Base-by-base conservation (phyloP, 2,888 invertebrate species). In the Mimachlamys varia region DNA sequence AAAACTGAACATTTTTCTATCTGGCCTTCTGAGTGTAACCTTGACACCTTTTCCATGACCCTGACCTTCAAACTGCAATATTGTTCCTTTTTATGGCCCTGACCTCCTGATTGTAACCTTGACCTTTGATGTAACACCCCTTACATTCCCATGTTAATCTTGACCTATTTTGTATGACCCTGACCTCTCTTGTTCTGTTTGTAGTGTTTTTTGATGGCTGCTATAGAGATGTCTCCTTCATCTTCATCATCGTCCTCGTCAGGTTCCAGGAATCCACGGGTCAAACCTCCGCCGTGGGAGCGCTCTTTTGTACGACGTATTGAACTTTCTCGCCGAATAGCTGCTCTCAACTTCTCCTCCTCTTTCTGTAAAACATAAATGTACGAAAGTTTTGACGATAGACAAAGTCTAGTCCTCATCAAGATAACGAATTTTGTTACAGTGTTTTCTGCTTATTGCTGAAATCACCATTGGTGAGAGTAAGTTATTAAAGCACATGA, bases 201-300 rank as follows among this genome's bases (percentile, higher is more conserved):
- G 97, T 98, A 99, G 96, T 98, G 98, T 97, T 98, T 99, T 97
- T 99, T 99, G 96, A 99, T 99, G 87, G 99, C 99, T 91, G 98
- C 98, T 38, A 99, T 97, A 0, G 99, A 99, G 95, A 99, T 98
- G 0, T 98, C 98, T 96, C 99, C 99, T 92, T 99, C 99, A 58
- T 58, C 58, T n/a, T 98, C 98, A 92, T 98, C 99, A 93, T 98
- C 98, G 94, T 98, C 98, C 91, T 98, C 98, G 88, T 97, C 98
- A 96, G 95, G 97, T 97, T 97, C 97, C 89, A 97, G 95, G 94
- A 97, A 97, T 13, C 97, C 96, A 0, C 97, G 96, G 87, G 97
- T 97, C 27, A 97, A 95, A 0, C 97, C 97, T 90, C 97, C 96
- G 5, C 97, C 96, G 90, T 95, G 95, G 2, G 95, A 95, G 88